These are phyloP conservation scores for Rhipidura dahli DNA, from an alignment of 2,113 vertebrate genomes.

Conservation along the genomic window DNA sequence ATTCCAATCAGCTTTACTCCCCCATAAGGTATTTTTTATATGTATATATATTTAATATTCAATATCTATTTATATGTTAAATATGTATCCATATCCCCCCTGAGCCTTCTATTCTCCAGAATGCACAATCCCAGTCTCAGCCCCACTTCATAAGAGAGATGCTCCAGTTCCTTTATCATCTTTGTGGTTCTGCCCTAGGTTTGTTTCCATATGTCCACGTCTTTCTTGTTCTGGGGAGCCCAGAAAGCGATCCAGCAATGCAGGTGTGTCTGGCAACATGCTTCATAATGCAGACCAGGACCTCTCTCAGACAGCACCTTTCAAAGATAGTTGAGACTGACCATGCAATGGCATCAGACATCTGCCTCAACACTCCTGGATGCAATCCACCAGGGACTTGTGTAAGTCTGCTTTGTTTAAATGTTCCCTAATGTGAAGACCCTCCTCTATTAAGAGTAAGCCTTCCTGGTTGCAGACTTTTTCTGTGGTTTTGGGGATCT, in stretches of 20 bases:
- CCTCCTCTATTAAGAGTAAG: not conserved
- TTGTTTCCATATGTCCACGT: accelerated
- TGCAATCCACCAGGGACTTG: no score
- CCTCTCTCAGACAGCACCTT: not conserved
- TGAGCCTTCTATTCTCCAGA: not conserved
- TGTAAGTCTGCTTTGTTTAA: not conserved
- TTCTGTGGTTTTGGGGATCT: not conserved
- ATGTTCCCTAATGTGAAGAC: not conserved
- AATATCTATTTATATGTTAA: not conserved
- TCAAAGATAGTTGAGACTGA: not conserved
- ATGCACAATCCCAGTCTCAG: not conserved
- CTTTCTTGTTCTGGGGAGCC: not conserved
- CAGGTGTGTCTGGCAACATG: not conserved
- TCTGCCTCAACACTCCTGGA: not conserved
- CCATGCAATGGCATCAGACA: not conserved
- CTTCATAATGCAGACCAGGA: not conserved
- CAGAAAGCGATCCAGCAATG: not conserved
- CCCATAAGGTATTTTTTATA: not conserved
- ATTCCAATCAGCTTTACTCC: not conserved
- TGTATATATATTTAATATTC: not conserved
- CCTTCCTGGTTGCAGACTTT: not conserved
- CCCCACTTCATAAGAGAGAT: not conserved
- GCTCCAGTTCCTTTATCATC: not conserved
- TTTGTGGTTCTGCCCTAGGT: not conserved
- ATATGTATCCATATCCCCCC: not conserved